These are phyloP conservation scores for Vanessa tameamea DNA, from an alignment of 1,140 invertebrate genomes.

Conservation along the genomic window DNA sequence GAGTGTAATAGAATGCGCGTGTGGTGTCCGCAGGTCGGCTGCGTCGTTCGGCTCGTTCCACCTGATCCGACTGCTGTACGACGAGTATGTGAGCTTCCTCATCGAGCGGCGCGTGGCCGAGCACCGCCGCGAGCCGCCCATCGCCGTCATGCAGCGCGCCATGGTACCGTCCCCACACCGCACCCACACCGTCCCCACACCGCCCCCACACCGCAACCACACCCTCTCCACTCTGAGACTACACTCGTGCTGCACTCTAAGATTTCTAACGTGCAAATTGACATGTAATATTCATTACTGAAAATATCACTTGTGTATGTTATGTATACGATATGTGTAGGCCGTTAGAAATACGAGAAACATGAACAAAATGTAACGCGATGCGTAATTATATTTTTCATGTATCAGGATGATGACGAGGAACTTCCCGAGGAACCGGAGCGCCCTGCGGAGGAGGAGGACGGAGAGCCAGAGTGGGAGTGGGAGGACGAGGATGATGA, in stretches of 20 bases:
- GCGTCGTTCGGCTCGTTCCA: constrained; percentile 99
- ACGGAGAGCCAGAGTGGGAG: constrained; percentile 39
- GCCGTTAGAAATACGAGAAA: too few relatives aligned
- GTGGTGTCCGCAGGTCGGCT: constrained; percentile 86
- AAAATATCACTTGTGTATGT: too few relatives aligned
- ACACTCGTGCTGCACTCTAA: neutral
- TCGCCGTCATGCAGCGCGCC: constrained; percentile 90
- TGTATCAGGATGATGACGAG: constrained; percentile 51
- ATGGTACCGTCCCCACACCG: constrained; percentile 33
- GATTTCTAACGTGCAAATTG: too few relatives aligned
- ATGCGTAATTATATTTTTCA: constrained; percentile 1
- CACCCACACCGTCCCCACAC: neutral
- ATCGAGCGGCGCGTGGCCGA: constrained; percentile 98
- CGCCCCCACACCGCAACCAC: neutral
- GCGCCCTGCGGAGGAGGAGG: constrained; percentile 44
- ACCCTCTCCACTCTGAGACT: neutral
- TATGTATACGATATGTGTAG: too few relatives aligned
- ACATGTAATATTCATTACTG: too few relatives aligned
- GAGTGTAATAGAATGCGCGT: neutral
- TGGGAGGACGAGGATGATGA: constrained; percentile 56
- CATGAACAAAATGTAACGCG: too few relatives aligned
- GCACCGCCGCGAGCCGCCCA: constrained; percentile 93
- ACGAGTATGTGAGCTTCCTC: constrained; percentile 99
- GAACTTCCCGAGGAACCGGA: constrained; percentile 45
- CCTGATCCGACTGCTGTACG: constrained; percentile 97